phyloP scores from a whole-genome alignment of 2,797 vertebrate species.

The Premnoplex brunnescens region DNA sequence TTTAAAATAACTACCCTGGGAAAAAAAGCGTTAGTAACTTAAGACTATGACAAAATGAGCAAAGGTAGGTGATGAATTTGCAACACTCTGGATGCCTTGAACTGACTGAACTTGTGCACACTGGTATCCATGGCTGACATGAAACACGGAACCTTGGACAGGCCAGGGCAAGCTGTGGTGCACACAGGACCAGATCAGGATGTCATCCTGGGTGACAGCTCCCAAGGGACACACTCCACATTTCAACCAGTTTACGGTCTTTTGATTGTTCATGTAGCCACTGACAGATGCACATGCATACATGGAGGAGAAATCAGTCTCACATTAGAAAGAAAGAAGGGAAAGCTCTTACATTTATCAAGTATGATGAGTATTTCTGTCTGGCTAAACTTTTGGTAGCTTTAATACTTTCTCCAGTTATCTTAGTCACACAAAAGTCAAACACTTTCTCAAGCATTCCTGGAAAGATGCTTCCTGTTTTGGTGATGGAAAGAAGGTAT shows the following conservation, averaged over 20 bases:
- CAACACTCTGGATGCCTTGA: neutral
- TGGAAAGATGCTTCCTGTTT: constrained; percentile 57
- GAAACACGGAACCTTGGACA: neutral
- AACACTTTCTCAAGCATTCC: constrained; percentile 34
- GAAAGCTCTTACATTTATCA: neutral
- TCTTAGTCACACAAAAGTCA: constrained; percentile 8
- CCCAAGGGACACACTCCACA: neutral
- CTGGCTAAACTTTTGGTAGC: neutral
- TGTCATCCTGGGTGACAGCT: accelerated
- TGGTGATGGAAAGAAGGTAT: neutral
- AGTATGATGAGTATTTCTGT: neutral
- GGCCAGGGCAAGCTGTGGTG: neutral
- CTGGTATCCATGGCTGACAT: neutral
- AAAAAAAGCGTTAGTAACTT: neutral
- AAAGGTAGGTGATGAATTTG: neutral
- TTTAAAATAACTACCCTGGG: neutral
- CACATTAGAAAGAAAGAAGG: neutral
- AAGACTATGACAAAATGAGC: neutral
- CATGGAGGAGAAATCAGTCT: neutral
- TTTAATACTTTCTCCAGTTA: constrained; percentile 35
- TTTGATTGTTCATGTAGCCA: neutral
- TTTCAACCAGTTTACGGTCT: neutral
- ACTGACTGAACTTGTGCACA: neutral
- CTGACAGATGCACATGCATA: neutral
- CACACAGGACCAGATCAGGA: accelerated